These are phyloP conservation scores for Montifringilla adamsi DNA, from an alignment of 2,113 vertebrate species.

Conservation along the genomic window DNA sequence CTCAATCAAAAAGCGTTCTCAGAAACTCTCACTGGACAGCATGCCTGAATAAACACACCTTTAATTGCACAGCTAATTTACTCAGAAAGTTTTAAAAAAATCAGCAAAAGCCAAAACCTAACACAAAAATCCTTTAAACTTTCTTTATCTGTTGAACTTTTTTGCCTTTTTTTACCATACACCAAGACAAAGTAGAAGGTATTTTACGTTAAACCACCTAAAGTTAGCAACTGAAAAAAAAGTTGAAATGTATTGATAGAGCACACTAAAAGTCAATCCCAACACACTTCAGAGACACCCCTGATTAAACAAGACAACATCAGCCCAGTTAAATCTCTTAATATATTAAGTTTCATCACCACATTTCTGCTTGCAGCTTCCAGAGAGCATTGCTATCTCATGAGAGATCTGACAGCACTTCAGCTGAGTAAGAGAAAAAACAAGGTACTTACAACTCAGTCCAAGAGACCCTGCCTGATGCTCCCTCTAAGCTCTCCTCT, in stretches of 20 bases:
- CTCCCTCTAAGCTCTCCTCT: constrained; percentile 50
- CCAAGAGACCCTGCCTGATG: constrained; percentile 55
- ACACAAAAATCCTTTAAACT: not conserved
- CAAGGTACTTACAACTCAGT: constrained; percentile 76
- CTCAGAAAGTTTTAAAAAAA: not conserved
- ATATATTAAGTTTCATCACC: not conserved
- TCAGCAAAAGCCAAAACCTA: not conserved
- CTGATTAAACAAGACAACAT: not conserved
- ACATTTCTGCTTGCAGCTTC: not conserved
- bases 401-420: not conserved
- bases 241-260: not conserved
- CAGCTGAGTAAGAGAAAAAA: not conserved
- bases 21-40: not conserved
- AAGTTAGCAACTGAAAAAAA: not conserved
- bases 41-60: not conserved
- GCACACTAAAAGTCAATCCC: not conserved
- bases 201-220: not conserved
- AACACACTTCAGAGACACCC: not conserved
- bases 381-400: not conserved
- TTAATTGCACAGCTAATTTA: not conserved
- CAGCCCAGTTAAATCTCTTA: not conserved
- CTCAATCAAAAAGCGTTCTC: not conserved
- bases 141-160: not conserved
- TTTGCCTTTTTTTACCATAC: not conserved
- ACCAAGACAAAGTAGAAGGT: not conserved